Conservation (phyloP, 1,140 invertebrate species). For the Panagrolaimus sp. region DNA sequence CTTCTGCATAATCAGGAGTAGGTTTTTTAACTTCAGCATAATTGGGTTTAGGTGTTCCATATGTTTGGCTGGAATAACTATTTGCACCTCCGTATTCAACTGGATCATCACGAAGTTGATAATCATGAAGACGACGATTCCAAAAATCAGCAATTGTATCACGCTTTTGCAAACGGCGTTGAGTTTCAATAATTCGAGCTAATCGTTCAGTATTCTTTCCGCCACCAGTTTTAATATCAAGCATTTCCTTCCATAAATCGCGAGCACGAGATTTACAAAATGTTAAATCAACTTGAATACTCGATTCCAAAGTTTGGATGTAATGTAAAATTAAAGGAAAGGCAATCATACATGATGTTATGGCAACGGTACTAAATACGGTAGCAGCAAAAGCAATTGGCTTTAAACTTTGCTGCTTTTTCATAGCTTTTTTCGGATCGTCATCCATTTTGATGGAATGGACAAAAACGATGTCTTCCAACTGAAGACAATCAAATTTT, state of each 20-base stretch:
- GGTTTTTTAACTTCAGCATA: slow-evolving; percentile 9
- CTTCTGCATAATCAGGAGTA: not conserved
- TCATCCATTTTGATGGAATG: not conserved
- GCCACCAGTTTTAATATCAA: slow-evolving; percentile 40
- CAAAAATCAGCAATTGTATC: slow-evolving; percentile 52
- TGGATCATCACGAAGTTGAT: slow-evolving; percentile 46
- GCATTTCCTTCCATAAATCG: slow-evolving; percentile 53
- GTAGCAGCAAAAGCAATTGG: slow-evolving; percentile 15
- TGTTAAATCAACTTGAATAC: slow-evolving; percentile 48
- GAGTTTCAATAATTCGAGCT: slow-evolving; percentile 38
- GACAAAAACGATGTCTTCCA: not conserved
- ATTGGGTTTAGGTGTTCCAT: not conserved
- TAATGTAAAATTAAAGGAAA: slow-evolving; percentile 51
- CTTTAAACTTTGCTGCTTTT: not conserved
- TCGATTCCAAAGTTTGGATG: slow-evolving; percentile 48
- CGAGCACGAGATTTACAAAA: slow-evolving; percentile 50
- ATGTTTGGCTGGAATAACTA: not conserved
- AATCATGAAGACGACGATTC: slow-evolving; percentile 44
- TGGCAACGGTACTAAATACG: slow-evolving; percentile 23
- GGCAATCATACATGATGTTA: slow-evolving; percentile 45
- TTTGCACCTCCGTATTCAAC: slow-evolving; percentile 34
- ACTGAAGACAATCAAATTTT: slow-evolving; percentile 5
- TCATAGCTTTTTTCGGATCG: slow-evolving; percentile 7
- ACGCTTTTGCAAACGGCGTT: slow-evolving; percentile 41
- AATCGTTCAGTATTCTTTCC: slow-evolving; percentile 25